Percentiles rank a stretch among this genome's conserved stretches.
Conservation (phyloP, 2,113 vertebrate species). For the Melanerpes formicivorus region DNA sequence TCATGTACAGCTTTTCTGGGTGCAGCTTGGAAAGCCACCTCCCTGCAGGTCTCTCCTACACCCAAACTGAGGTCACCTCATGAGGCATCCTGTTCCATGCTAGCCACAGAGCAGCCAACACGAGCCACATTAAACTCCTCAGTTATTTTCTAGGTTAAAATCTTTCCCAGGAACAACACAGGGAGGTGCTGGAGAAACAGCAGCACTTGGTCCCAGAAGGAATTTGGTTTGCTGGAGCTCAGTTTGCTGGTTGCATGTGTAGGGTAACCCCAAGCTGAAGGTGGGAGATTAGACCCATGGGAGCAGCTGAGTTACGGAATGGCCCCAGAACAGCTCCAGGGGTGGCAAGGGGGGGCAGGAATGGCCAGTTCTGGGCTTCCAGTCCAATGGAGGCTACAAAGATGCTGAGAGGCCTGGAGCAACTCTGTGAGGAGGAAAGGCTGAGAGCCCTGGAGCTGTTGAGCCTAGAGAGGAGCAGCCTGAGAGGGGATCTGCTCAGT, state of each 20-base stretch:
- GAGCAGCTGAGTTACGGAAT: too few relatives aligned
- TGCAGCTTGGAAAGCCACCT: accelerated
- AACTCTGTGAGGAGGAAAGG: too few relatives aligned
- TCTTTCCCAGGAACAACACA: too few relatives aligned
- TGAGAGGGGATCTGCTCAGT: too few relatives aligned
- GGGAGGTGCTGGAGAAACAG: not conserved
- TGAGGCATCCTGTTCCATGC: accelerated
- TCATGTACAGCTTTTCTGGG: not conserved
- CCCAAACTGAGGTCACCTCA: not conserved
- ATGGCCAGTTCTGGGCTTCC: too few relatives aligned
- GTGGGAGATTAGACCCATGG: accelerated
- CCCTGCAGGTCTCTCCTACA: not conserved
- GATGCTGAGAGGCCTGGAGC: too few relatives aligned
- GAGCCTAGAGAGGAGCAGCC: too few relatives aligned
- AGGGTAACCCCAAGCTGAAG: not conserved
- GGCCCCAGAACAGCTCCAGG: too few relatives aligned
- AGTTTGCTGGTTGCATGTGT: not conserved
- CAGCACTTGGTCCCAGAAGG: not conserved
- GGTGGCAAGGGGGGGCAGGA: too few relatives aligned
- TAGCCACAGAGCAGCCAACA: not conserved
- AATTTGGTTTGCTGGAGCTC: not conserved
- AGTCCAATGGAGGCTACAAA: too few relatives aligned
- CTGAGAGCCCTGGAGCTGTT: too few relatives aligned
- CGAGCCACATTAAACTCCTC: accelerated
- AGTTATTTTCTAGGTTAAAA: not conserved